Evolutionary conservation across 2,113 vertebrate genomes (phyloP), one percentile per base, ranked within the genome.

Genomic region (Callipepla squamata): DNA sequence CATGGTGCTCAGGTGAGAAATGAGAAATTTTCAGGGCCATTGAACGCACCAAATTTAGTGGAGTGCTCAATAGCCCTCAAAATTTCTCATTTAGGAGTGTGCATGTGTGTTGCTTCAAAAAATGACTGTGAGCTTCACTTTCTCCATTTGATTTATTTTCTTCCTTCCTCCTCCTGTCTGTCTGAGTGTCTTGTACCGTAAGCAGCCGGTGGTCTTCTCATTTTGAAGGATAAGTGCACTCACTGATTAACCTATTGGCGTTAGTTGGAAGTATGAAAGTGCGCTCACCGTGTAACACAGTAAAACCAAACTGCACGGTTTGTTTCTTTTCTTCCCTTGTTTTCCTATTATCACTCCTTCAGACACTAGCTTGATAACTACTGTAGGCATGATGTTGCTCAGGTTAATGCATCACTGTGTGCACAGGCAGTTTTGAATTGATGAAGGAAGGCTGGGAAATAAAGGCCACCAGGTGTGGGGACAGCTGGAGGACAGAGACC

Each of bases 11-110:
- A 77, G 70, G 90, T 97, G 96, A 97, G 93, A 97, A 97, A 97
- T 97, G 96, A 97, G 96, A 97, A 96, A 96, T 97, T 97, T 98
- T 94, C 80, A 97, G 97, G 97, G 91, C 95, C 5, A 13, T 94
- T 97, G 96, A 97, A 65, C 96, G 94, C 91, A 48, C 77, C 80
- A 87, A 88, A 92, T 97, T 96, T 92, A 80, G 85, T 74, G 74
- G 80, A 89, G 92, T 96, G 94, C 90, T 97, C 97, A 96, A 83
- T 44, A 95, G 96, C 96, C 96, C 95, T 97, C 95, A 97, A 96
- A 98, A 98, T 97, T 97, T 97, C 97, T 97, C 87, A 87, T 98
- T 97, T 97, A 96, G 67, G 80, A 67, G 50, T 78, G 80, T 94
- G 95, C 96, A 81, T 97, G 72, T 95, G 79, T 88, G 68, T 82